Percentiles rank a stretch among this genome's conserved stretches.
Evolutionary conservation across 2,797 vertebrate genomes (phyloP).

Genomic region (Eulemur albifrons): DNA sequence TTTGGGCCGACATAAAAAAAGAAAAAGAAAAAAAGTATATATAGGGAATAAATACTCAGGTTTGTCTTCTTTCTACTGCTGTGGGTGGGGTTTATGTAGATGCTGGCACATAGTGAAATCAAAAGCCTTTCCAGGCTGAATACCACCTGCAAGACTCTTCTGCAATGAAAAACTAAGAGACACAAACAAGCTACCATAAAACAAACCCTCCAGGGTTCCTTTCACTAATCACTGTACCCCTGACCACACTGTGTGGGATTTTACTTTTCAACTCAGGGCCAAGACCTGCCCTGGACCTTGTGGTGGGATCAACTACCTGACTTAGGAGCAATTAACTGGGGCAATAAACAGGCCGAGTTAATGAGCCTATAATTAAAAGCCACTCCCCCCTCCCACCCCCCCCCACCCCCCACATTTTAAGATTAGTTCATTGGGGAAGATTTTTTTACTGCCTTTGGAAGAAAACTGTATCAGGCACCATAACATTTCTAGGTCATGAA

Average conservation of each 20-base stretch:
- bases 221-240: neutral
- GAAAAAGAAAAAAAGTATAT: neutral
- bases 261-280: neutral
- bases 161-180: neutral
- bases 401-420: neutral
- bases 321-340: neutral
- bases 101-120: neutral
- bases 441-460: neutral
- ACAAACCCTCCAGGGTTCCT: neutral
- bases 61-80: neutral
- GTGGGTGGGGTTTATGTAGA: neutral
- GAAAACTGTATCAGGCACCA: neutral
- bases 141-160: neutral
- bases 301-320: neutral
- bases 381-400: rapidly evolving
- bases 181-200: neutral
- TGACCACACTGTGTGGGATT: neutral
- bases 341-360: neutral
- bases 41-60: neutral
- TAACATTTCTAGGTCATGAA: neutral
- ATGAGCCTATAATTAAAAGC: neutral
- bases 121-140: neutral
- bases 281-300: neutral
- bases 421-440: neutral
- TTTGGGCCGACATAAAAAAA: neutral